Base-by-base conservation (phyloP, 2,888 invertebrate genomes). In the Agrochola macilenta region DNA sequence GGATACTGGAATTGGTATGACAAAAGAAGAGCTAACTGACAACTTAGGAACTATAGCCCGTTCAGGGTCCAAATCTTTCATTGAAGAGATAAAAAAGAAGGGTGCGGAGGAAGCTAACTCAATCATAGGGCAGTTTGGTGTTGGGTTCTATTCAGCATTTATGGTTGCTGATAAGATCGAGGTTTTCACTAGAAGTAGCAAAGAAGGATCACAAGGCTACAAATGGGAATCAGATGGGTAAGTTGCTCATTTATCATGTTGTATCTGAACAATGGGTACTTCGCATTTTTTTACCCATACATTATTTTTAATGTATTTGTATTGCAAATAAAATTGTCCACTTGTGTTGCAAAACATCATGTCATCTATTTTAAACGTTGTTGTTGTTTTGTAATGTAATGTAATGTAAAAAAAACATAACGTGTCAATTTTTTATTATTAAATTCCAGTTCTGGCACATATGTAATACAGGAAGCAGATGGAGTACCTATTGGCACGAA, bases 51-150 rank as follows among this genome's bases (percentile, higher is more conserved):
- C 99, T 4, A 99, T 99, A 91, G 99, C 99, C 2, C 97, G 98
- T 88, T 99, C 99, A 77, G 99, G 99, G 0, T 99, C 99, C 0
- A 99, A 99, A 93, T 98, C 98, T 30, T 99, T 99, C 91, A 95
- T 99, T 84, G 98, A 99, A 92, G 97, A 99, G 93, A 95, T 99
- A 46, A 98, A 98, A 92, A 97, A 97, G 70, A 97, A 98, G 88
- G 97, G 97, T 63, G 94, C 97, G 8, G 96, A 97, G 3, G 95
- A 97, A 46, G 97, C 97, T 20, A 98, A 97, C 69, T 98, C 98
- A 83, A 99, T 99, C 73, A 99, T 99, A 92, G 99, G 99, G 7
- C 99, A 99, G 94, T 99, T 99, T 97, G 99, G 99, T 86, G 99
- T 99, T 30, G 99, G 99, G 1, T 99, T 99, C 94, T 99, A 99